Evolutionary conservation across 2,888 invertebrate genomes (phyloP).

Genomic region (Nyleta sp.): DNA sequence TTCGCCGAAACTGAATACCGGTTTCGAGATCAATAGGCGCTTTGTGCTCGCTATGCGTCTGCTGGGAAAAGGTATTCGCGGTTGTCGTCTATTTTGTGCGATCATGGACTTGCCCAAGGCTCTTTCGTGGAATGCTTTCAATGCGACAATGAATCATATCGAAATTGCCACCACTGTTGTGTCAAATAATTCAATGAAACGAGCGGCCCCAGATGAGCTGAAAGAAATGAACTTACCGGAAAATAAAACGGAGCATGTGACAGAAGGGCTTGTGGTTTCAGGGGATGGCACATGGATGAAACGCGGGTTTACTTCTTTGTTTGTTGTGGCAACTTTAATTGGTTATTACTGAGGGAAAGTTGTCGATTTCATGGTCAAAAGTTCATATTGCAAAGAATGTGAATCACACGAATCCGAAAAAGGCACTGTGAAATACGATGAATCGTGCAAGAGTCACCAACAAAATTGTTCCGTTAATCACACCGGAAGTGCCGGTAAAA

Average conservation of each 20-base stretch:
- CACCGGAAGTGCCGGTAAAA: constrained; percentile 45
- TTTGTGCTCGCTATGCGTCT: constrained; percentile 29
- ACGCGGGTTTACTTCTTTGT: constrained; percentile 51
- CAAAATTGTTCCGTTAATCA: constrained; percentile 21
- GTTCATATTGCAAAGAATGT: constrained; percentile 51
- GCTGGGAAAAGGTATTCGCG: constrained; percentile 32
- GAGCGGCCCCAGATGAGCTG: constrained; percentile 29
- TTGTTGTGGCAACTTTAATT: constrained; percentile 57
- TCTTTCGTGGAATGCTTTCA: constrained; percentile 19
- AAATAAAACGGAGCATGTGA: constrained; percentile 20
- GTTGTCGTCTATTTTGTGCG: constrained; percentile 25
- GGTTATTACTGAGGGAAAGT: constrained; percentile 55
- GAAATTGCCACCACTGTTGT: constrained; percentile 29
- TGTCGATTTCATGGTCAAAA: constrained; percentile 50
- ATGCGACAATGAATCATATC: constrained; percentile 23
- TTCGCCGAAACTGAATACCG: no score
- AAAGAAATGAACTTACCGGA: constrained; percentile 25
- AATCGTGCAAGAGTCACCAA: constrained; percentile 32
- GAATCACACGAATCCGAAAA: constrained; percentile 17
- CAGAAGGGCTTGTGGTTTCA: constrained; percentile 3
- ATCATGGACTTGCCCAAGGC: constrained; percentile 26
- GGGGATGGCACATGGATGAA: constrained; percentile 33
- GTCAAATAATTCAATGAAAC: constrained; percentile 19
- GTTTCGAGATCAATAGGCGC: no score
- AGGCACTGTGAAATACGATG: constrained; percentile 18